Percentiles rank a stretch among this genome's conserved stretches.
These are phyloP conservation scores for Agrypnus murinus DNA, from an alignment of 2,888 invertebrate species.

Conservation along the genomic window DNA sequence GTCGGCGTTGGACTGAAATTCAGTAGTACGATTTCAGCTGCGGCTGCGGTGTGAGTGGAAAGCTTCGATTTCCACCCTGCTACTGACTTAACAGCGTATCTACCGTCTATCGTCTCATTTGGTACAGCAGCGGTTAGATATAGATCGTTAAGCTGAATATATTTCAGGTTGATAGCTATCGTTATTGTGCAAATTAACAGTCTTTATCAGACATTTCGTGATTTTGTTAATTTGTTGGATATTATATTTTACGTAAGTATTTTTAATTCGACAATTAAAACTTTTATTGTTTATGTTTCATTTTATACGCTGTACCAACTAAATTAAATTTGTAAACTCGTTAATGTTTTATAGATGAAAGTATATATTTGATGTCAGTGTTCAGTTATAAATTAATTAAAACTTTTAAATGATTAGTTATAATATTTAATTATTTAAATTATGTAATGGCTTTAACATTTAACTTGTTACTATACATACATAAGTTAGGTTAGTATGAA, in stretches of 20 bases:
- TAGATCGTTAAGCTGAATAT: background rate
- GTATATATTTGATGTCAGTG: no score
- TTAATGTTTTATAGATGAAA: no score
- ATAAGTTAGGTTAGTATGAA: no score
- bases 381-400: no score
- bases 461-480: no score
- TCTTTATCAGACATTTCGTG: constrained; percentile 8
- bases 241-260: constrained; percentile 14
- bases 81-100: background rate
- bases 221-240: constrained; percentile 3
- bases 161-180: background rate
- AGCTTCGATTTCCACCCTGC: constrained; percentile 9
- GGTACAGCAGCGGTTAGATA: background rate
- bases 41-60: constrained; percentile 35
- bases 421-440: no score
- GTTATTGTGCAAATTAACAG: constrained; percentile 10
- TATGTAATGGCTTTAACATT: no score
- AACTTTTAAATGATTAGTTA: no score
- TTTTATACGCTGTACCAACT: no score
- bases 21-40: constrained; percentile 48
- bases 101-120: constrained; percentile 3
- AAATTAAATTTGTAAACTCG: no score
- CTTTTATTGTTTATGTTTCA: no score
- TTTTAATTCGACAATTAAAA: background rate
- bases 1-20: constrained; percentile 50